Base-by-base conservation (phyloP, 2,797 vertebrate genomes). In the Thaleichthys pacificus region DNA sequence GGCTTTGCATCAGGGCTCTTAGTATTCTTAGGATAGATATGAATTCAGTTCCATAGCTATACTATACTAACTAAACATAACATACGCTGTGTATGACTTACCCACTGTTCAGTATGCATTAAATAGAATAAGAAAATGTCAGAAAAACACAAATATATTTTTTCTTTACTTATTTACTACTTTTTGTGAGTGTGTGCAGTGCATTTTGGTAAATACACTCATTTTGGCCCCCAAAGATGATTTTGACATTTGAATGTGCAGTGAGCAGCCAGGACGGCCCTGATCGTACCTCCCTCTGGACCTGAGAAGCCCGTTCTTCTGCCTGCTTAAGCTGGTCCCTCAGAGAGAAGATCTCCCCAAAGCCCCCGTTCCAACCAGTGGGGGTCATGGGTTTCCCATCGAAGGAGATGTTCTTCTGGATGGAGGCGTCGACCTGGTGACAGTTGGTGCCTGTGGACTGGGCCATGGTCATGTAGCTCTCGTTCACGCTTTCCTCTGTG, bases 351-450 rank as follows among this genome's bases (percentile, higher is more conserved):
- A 93, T 87, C 77, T 95, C 94, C n/a, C 90, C 86, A 1, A 92
- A 73, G 61, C 92, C 92, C 56, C 92, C 91, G 0, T 88, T 91
- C 90, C 91, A 92, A 83, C 83, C 64, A 19, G 82, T 89, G 0
- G 92, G 90, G 15, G 91, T 92, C 71, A 87, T 5, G 0, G 91
- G 88, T 71, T 93, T 93, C 58, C 92, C 92, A 0, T 94, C 93
- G 4, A 94, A 93, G 19, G 93, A 94, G 72, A 94, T 93, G 76
- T 94, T 94, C 84, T 94, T 94, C 87, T 94, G 94, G 75, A 94
- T 91, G 64, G 91, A 93, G 69, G 89, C 92, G 1, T 94, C 93
- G 73, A 91, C 91, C 74, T 90, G 86, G 32, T 87, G 91, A 77
- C 88, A 90, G 83, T 90, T 91, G 60, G 79, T 69, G 64, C 69